Evolutionary conservation across 2,113 vertebrate species (phyloP).

Genomic region (Pelusios castaneus): DNA sequence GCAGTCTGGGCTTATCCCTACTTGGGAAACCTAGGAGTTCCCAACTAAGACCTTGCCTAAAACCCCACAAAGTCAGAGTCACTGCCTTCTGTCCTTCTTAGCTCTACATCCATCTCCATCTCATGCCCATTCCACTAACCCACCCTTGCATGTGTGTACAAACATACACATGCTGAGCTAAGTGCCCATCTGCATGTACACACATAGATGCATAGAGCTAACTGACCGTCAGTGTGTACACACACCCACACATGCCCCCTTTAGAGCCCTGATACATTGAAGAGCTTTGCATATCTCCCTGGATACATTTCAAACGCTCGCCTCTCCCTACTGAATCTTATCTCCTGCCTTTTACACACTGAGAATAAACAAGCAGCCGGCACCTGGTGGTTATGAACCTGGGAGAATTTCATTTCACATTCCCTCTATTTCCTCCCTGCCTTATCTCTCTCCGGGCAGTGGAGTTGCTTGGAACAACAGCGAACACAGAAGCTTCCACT

Average conservation of each 20-base stretch:
- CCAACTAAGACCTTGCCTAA: not conserved
- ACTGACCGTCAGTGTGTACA: not conserved
- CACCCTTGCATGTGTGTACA: not conserved
- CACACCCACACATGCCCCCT: not conserved
- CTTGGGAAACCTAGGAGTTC: not conserved
- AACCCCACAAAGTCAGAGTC: not conserved
- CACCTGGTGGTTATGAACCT: accelerated
- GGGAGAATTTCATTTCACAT: not conserved
- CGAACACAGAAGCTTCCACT: not conserved
- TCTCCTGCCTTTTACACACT: accelerated
- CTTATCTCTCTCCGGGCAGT: not conserved
- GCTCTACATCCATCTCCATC: not conserved
- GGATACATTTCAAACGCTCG: not conserved
- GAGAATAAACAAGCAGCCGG: accelerated
- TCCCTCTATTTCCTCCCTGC: not conserved
- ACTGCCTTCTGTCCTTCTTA: not conserved
- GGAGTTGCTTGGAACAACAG: not conserved
- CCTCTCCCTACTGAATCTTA: not conserved
- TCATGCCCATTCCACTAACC: not conserved
- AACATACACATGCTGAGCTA: not conserved
- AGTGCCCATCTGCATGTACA: not conserved
- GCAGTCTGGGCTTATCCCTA: not conserved
- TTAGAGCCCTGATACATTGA: not conserved
- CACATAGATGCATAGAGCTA: not conserved
- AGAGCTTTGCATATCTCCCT: not conserved